Base-by-base conservation (phyloP, 64 coral and sea anemone species). In the Montipora capricornis region DNA sequence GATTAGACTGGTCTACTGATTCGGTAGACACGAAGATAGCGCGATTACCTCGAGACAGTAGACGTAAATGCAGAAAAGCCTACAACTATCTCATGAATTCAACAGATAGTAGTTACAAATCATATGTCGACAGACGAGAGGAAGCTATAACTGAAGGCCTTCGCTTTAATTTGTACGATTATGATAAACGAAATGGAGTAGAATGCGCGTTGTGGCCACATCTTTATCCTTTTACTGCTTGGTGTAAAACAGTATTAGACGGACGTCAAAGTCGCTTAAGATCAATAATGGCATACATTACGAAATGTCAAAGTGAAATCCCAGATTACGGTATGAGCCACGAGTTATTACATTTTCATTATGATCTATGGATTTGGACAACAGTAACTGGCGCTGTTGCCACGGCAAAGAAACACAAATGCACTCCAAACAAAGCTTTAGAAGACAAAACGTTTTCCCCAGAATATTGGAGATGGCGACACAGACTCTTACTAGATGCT, bases 161-260 rank as follows among this genome's bases (percentile, higher is more conserved):
- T 4, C 3, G 13, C 46, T 78, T 78, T 11, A 49, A 44, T 19
- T 13, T 45, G 19, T n/a, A 47, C 13, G 49, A 77, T 26, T 76
- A 13, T 13, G 1, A 8, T 16, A 8, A 64, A 16, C 9, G 60
- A 64, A 11, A 79, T 53, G 93, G 87, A 2, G 61, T 84, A 0
- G 87, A 94, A 61, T 94, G 87, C 74, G 93, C 87, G 0, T n/a
- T 95, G 0, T 95, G 93, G 93, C 93, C 93, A 2, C 49, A 67
- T 29, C 61, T 95, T 6, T 95, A 95, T 61, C 71, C 67, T 13
- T 24, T 2, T 2, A 7, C 24, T 69, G 20, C 29, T 1, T 90
- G 66, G 87, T 37, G 11, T 14, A 67, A 67, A 14, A 20, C 2
- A 66, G 13, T 10, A 48, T 2, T 64, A 11, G 15, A 64, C 14